Base-by-base conservation (phyloP, 2,888 invertebrate species). In the Ormyrus nitidulus region DNA sequence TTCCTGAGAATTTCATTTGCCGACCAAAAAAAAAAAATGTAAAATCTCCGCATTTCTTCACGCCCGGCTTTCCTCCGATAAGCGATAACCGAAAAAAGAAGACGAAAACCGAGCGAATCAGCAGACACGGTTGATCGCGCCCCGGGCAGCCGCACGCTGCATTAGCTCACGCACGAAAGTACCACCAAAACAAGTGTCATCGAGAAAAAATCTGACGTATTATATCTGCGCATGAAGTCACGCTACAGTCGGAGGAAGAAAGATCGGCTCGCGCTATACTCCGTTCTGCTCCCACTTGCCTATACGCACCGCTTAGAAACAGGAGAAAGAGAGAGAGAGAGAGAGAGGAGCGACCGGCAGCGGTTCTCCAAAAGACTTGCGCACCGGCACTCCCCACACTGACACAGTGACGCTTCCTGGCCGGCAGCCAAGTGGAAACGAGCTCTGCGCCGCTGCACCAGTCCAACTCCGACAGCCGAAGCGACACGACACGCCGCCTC, bases 381-480 rank as follows among this genome's bases (percentile, higher is more conserved):
- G 49, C 19, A n/a, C 6, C 8, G 19, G 10, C 46, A 69, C 75
- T 61, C 75, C 74, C 75, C 56, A 34, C 53, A 7, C 9, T 11
- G 48, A 56, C 13, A 46, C 11, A 51, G 11, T 7, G 48, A 61
- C 19, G 54, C 72, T 72, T 72, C 77, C 77, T 77, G 77, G 77
- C 77, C 53, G 46, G 9, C n/a, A 77, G 71, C 77, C 77, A 77
- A 77, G 72, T 68, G 54, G 68, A 76, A 68, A 66, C 74, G 34
- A 48, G n/a, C 68, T 3, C 44, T 1, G 10, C 13, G 64, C 49
- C 70, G 65, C 65, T 8, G 65, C 65, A 59, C 49, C 77, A 77
- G 72, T 77, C 65, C n/a, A 44, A 66, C 58, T 53, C 19, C 72
- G 59, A 59, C 70, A 64, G 46, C 53, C 62, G 54, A 2, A 48